Evolutionary conservation across 2,113 vertebrate species (phyloP).

Genomic region (Platycercus adscitus): DNA sequence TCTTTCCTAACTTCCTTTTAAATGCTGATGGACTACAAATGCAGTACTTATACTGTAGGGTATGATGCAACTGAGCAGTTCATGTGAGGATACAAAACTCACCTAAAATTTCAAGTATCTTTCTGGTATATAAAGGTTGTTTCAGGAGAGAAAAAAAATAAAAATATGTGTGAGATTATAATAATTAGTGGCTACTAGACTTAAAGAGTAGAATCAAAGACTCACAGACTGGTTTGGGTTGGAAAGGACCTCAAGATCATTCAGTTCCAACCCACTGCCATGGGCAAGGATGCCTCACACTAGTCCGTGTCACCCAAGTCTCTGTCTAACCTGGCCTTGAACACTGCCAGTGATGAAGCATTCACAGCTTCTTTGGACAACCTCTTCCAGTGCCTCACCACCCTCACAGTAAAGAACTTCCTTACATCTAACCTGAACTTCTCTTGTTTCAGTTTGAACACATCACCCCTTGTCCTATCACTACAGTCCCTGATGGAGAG

Average conservation of each 20-base stretch:
- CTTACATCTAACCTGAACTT: background rate
- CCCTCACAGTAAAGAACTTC: background rate
- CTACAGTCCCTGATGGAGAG: no score
- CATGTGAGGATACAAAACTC: background rate
- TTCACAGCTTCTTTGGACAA: background rate
- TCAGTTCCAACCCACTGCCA: no score
- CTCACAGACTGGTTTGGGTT: background rate
- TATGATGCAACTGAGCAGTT: background rate
- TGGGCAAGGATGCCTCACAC: no score
- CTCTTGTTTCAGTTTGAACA: background rate
- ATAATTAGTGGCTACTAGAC: background rate
- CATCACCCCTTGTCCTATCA: background rate
- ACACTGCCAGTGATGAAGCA: no score
- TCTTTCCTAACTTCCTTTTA: background rate
- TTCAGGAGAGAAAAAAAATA: background rate
- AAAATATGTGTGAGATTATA: background rate
- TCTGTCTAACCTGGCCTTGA: no score
- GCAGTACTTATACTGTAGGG: background rate
- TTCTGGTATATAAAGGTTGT: background rate
- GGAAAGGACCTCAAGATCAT: background rate
- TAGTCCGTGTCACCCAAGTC: no score
- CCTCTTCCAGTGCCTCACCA: background rate
- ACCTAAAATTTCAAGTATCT: background rate
- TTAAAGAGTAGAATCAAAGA: background rate
- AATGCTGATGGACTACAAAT: background rate